A percentile compares a stretch with the other conserved stretches of the same genome.
Conservation (phyloP, 2,888 invertebrate genomes). For the Dicycla oo region DNA sequence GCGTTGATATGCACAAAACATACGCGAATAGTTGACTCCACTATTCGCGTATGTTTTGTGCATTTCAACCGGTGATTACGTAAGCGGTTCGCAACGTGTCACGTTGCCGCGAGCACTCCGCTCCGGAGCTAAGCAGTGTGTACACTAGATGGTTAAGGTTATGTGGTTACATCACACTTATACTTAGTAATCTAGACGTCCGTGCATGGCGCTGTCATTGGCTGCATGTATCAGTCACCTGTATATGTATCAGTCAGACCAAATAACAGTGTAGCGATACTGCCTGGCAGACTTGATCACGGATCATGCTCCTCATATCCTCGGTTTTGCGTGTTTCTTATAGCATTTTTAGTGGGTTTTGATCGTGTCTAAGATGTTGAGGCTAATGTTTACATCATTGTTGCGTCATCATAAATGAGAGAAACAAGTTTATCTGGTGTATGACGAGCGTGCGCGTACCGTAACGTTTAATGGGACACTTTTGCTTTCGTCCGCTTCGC, state of each 20-base stretch:
- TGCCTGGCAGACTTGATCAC: neutral
- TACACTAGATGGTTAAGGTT: neutral
- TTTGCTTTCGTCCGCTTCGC: conserved; percentile 57
- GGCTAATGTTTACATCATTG: neutral
- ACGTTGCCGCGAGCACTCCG: conserved; percentile 4
- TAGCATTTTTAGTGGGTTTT: neutral
- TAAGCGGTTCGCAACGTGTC: conserved; percentile 29
- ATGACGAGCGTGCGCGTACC: conserved; percentile 15
- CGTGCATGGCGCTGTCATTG: too few relatives aligned
- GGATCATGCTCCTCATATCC: neutral
- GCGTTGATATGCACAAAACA: too few relatives aligned
- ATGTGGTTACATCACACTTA: too few relatives aligned
- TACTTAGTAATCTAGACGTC: too few relatives aligned
- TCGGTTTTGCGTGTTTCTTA: neutral
- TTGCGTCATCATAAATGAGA: conserved; percentile 8
- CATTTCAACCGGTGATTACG: conserved; percentile 50
- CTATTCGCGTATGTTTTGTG: conserved; percentile 44
- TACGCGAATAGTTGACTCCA: too few relatives aligned
- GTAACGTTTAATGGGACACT: conserved; percentile 47
- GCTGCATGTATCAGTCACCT: too few relatives aligned
- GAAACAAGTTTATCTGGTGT: conserved; percentile 26
- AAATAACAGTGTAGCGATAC: neutral
- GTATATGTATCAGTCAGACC: neutral
- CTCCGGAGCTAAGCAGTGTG: conserved; percentile 7
- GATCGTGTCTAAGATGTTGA: neutral